Evolutionary conservation across 2,113 vertebrate species (phyloP).

Genomic region (Phasianus colchicus): DNA sequence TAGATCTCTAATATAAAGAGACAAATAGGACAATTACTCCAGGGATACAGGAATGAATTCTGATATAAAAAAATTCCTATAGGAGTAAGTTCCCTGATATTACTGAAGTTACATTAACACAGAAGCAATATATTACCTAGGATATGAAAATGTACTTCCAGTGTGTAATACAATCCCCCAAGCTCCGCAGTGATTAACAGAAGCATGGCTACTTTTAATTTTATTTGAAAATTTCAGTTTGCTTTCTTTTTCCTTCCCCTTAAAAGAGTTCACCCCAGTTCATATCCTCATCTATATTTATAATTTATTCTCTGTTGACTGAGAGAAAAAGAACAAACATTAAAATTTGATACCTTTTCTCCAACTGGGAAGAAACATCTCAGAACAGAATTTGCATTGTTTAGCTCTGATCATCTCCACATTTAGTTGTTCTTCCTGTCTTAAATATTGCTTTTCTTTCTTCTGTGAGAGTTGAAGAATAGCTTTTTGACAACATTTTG

Average conservation of each 20-base stretch:
- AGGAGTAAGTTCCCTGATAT: background rate
- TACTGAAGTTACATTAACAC: background rate
- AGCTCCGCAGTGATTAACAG: background rate
- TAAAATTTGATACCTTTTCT: conserved; percentile 64
- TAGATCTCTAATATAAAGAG: background rate
- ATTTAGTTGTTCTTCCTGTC: conserved; percentile 27
- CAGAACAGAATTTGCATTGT: conserved; percentile 28
- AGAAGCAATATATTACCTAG: background rate
- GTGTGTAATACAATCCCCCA: background rate
- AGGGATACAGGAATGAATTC: background rate
- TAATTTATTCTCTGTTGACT: conserved; percentile 55
- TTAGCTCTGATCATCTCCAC: conserved; percentile 34
- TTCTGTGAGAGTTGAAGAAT: conserved; percentile 5
- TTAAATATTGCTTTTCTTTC: conserved; percentile 36
- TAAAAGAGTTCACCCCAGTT: background rate
- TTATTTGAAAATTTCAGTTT: background rate
- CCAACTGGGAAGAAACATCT: conserved; percentile 31
- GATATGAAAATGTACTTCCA: background rate
- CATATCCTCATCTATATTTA: conserved; percentile 9
- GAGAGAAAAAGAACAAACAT: conserved; percentile 55
- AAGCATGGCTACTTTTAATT: background rate
- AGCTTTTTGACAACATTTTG: conserved; percentile 26
- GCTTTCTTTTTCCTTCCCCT: background rate
- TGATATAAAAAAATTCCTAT: background rate
- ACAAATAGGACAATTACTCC: background rate